Conservation (phyloP, 2,113 vertebrate genomes). For the Ammodytes dubius region DNA sequence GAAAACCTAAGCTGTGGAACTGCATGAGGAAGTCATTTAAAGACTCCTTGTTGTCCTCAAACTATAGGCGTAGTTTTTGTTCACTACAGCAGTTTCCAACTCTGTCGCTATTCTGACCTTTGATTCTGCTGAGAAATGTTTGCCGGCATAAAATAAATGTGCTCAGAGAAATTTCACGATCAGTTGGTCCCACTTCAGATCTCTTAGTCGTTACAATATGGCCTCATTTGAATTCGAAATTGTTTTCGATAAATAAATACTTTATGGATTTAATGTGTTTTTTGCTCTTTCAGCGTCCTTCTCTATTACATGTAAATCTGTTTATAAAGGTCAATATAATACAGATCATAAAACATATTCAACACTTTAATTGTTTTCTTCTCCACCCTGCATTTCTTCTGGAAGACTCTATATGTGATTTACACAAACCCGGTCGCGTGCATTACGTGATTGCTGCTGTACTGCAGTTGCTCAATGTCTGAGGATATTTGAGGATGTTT, state of each 20-base stretch:
- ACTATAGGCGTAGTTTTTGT: conserved; percentile 8
- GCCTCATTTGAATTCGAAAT: conserved; percentile 3
- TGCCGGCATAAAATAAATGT: conserved; percentile 2
- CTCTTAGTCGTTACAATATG: not conserved
- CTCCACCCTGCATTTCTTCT: not conserved
- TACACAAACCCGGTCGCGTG: not conserved
- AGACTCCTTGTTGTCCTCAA: conserved; percentile 42
- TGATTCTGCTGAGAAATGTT: not conserved
- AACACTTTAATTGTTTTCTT: not conserved
- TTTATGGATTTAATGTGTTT: not conserved
- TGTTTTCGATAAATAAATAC: not conserved
- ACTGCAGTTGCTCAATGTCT: conserved; percentile 16
- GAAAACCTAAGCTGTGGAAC: conserved; percentile 12
- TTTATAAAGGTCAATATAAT: not conserved
- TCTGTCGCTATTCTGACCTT: conserved; percentile 15
- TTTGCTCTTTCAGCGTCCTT: not conserved
- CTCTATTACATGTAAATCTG: not conserved
- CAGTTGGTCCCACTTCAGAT: not conserved
- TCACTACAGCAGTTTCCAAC: not conserved
- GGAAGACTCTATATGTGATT: not conserved
- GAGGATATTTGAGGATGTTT: not conserved
- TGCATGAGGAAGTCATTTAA: conserved; percentile 74
- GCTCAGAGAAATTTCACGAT: not conserved
- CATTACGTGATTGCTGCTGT: not conserved
- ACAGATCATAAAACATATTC: not conserved